Evolutionary conservation across 2,797 vertebrate genomes (phyloP), one percentile per base, ranked within the genome.

Genomic region (Phoebastria nigripes): DNA sequence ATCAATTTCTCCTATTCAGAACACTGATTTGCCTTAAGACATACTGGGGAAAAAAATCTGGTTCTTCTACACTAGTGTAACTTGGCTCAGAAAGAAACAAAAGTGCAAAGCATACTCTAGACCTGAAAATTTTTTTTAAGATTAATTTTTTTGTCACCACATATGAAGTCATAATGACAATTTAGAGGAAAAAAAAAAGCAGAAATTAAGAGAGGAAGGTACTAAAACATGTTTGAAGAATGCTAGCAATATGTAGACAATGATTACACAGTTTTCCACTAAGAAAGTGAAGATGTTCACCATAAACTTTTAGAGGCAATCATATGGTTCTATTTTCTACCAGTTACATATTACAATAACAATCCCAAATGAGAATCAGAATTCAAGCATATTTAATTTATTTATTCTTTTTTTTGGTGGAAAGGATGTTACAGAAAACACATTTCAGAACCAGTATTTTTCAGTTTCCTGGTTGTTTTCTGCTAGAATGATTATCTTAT

Each of bases 1-100:
- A 88, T 90, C 71, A 2, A 90, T 91, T 96, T 94, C 69, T 94
- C 54, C 86, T 92, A 82, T 77, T 94, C 66, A 91, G 47, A 84
- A 44, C 31, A 83, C 8, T 81, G 72, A 92, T 88, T 96, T 93
- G n/a, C 76, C 82, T 91, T 37, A 76, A 86, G 92, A 86, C n/a
- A 82, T 37, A 59, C 39, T 42, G 26, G 21, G 15, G 31, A 14
- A 52, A 90, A 89, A 79, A 81, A 54, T 52, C n/a, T 63, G 15
- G 2, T 83, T 76, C 37, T 90, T 77, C 69, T 79, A n/a, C 37
- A 31, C 4, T 65, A 49, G 15, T 15, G 8, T 82, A 65, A 66
- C 11, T 49, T 67, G 46, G 12, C 37, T 92, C 19, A 73, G 54
- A 73, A 89, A 87, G 54, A 79, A 92, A 73, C 4, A n/a, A 51